Conservation (phyloP, 1,140 invertebrate genomes). For the Zaprionus camerounensis region DNA sequence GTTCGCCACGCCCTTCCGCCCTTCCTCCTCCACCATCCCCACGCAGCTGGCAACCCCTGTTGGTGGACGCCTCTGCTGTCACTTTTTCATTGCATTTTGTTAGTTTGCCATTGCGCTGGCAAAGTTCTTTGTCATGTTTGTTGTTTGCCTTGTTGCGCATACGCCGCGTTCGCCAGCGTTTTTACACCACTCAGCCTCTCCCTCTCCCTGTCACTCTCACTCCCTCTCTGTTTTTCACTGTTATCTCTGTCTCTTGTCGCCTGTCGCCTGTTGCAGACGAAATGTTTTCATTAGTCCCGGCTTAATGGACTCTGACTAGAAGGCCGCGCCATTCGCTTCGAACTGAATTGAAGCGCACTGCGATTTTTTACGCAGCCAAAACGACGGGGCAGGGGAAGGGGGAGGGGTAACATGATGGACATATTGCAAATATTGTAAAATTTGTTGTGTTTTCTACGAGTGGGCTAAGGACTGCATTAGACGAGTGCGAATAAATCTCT, state of each 20-base stretch:
- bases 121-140: slow-evolving; percentile 68
- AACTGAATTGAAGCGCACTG: slow-evolving; percentile 1
- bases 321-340: slow-evolving; percentile 8
- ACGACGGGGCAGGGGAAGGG: accelerated
- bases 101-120: slow-evolving; percentile 47
- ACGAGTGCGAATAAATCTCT: neutral
- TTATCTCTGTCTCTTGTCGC: slow-evolving; percentile 22
- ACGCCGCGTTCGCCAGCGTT: slow-evolving; percentile 38
- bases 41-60: neutral
- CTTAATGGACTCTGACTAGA: slow-evolving; percentile 61
- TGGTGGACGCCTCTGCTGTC: slow-evolving; percentile 38
- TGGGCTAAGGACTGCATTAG: neutral
- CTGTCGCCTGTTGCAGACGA: slow-evolving; percentile 28
- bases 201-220: neutral
- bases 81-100: slow-evolving; percentile 62
- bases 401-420: neutral
- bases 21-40: neutral
- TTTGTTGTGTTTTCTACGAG: neutral
- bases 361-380: neutral
- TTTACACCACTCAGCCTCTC: neutral
- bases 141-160: slow-evolving; percentile 49
- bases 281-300: slow-evolving; percentile 65
- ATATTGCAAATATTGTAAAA: neutral
- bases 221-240: slow-evolving; percentile 10
- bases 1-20: neutral